These are phyloP conservation scores for Euclidia mi DNA, from an alignment of 2,888 invertebrate genomes.

Conservation along the genomic window DNA sequence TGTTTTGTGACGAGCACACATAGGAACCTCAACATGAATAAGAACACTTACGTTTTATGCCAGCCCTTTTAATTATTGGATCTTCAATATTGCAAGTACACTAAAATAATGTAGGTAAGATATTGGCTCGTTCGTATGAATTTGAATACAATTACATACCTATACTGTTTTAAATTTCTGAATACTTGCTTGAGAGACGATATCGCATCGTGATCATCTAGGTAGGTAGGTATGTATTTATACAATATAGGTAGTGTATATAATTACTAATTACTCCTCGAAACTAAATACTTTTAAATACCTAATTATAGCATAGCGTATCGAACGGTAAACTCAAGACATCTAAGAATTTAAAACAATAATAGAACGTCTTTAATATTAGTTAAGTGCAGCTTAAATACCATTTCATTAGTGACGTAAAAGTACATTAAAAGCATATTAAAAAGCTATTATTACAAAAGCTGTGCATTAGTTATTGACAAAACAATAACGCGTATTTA, in stretches of 20 bases:
- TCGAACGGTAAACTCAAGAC: too few relatives aligned
- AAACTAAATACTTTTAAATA: conserved; percentile 9
- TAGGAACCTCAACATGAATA: neutral
- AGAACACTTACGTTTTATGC: too few relatives aligned
- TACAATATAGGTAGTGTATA: too few relatives aligned
- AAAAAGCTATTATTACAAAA: too few relatives aligned
- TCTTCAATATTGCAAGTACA: too few relatives aligned
- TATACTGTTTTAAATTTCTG: conserved; percentile 26
- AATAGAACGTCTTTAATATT: neutral
- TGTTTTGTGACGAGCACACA: conserved; percentile 34
- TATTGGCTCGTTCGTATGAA: conserved; percentile 9
- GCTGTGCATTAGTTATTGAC: too few relatives aligned
- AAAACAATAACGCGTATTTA: too few relatives aligned
- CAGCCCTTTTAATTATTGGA: too few relatives aligned
- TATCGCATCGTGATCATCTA: conserved; percentile 23
- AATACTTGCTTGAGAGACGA: neutral
- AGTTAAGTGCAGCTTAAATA: too few relatives aligned
- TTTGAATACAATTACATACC: conserved; percentile 29
- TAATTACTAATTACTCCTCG: conserved; percentile 14
- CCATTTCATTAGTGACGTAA: too few relatives aligned
- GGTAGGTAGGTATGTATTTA: conserved; percentile 14
- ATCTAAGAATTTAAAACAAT: neutral
- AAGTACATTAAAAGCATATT: too few relatives aligned
- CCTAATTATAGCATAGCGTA: neutral
- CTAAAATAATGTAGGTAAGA: too few relatives aligned